A percentile compares a stretch with the other conserved stretches of the same genome.
phyloP scores from a whole-genome alignment of 1,140 invertebrate species.

The Protaetia brevitarsis region DNA sequence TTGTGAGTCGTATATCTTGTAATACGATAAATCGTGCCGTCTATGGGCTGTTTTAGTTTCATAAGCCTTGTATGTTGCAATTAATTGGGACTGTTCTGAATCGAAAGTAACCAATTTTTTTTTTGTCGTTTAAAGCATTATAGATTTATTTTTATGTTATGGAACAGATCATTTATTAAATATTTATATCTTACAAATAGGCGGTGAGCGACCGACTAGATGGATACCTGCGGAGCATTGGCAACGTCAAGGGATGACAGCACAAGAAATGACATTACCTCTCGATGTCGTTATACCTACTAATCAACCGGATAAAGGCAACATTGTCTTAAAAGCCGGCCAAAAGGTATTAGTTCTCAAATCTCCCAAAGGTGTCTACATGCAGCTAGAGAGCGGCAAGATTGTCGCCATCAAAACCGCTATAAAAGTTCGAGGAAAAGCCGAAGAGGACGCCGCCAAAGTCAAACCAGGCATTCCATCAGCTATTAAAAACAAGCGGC shows the following conservation, averaged over 20 bases:
- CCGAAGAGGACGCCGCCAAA: conserved; percentile 49
- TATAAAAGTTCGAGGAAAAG: conserved; percentile 65
- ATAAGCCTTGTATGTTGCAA: too few species aligned
- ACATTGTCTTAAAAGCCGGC: conserved; percentile 82
- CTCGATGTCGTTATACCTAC: conserved; percentile 93
- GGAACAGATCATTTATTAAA: background rate
- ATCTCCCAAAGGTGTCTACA: conserved; percentile 92
- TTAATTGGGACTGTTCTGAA: too few species aligned
- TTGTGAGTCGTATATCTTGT: too few species aligned
- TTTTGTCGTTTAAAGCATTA: too few species aligned
- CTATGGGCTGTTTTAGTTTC: too few species aligned
- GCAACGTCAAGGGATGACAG: conserved; percentile 89
- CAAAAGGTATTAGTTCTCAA: conserved; percentile 92
- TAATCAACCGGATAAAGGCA: conserved; percentile 80
- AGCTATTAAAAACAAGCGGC: conserved; percentile 66
- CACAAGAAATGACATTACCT: conserved; percentile 89
- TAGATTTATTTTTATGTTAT: background rate
- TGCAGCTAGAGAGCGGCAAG: conserved; percentile 92
- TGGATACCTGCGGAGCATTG: conserved; percentile 87
- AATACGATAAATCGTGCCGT: too few species aligned
- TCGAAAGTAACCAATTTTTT: too few species aligned
- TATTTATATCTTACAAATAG: conserved; percentile 22
- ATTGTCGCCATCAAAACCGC: conserved; percentile 90
- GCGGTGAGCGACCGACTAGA: conserved; percentile 48
- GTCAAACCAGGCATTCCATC: conserved; percentile 46